Base-by-base conservation (phyloP, 2,113 vertebrate species). In the Mustelus asterias region DNA sequence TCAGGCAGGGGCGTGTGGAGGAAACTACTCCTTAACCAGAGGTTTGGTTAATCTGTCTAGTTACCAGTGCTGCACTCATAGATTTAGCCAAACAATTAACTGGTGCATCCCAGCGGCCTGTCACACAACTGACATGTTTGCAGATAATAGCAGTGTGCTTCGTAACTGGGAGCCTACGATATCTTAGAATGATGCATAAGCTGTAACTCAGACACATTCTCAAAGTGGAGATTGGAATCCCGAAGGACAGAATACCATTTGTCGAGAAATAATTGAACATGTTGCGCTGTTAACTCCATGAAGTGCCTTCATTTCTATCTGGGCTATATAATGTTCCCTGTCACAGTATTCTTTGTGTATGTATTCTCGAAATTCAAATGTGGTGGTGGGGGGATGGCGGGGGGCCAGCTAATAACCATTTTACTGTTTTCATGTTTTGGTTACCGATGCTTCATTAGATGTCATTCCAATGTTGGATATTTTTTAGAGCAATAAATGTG, bases 61-160 rank as follows among this genome's bases (percentile, higher is more conserved):
- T 65, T n/a, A 65, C 33, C 2, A n/a, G 1, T 22, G 5, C n/a
- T 20, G 29, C 60, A 24, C 16, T 93, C 63, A 22, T 92, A 63
- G n/a, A 65, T 92, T 63, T 37, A 20, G 20, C 2, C 89, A n/a
- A 65, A 37, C 1, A 10, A 20, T 93, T 37, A 33, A 65, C 14
- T n/a, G 0, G n/a, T n/a, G 54, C 37, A 20, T 60, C 33, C 58
- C 33, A 6, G 58, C n/a, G 13, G 83, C 11, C 44, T 92, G 89
- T 6, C 60, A 16, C 16, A 65, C 16, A 97, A 97, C 97, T 96
- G 37, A 96, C 96, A 96, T 96, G 96, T 63, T 96, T 96, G 70
- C 96, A 96, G 96, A 96, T 76, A 60, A 24, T 22, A 41, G 16
- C 37, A 37, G 22, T 3, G 78, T 7, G 26, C 29, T 14, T 54